Base-by-base conservation (phyloP, 2,113 vertebrate genomes). In the Cyanoderma ruficeps region DNA sequence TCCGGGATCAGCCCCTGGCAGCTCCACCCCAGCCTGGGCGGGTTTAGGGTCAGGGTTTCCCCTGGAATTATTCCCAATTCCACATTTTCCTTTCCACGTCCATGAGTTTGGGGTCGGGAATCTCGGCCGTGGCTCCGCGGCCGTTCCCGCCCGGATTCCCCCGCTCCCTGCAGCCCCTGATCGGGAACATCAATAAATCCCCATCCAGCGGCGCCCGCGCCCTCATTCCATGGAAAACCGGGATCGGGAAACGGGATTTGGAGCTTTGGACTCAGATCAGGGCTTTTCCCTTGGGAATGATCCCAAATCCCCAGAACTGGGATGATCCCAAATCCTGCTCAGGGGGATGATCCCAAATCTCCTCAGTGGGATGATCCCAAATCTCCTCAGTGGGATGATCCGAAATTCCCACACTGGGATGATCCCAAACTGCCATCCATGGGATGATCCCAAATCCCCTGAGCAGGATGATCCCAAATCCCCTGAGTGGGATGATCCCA, bases 31-130 rank as follows among this genome's bases (percentile, higher is more conserved):
- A 14, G 14, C 6, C 28, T 7, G 22, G 22, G 25, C 5, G 6
- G 9, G 15, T n/a, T 59, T 14, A 14, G 42, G 28, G 35, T 33
- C n/a, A 44, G 8, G 18, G 2, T 4, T 7, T 2, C 25, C 5
- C 30, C 4, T 1, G 2, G 2, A 69, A 69, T 52, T 16, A 3
- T 82, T n/a, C 30, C 17, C 39, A 13, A 1, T 24, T 33, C 50
- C 67, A 12, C 5, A 0, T 68, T 82, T 72, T 55, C 19, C 24
- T 49, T 76, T 24, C 39, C 56, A 22, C 0, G 18, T 25, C 39
- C 1, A 0, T 8, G 6, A 5, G 5, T 35, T 14, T 1, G 10
- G 33, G 64, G 5, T 18, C 1, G 2, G 4, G 28, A 49, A 23
- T 17, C 19, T 21, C 2, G 1, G 47, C 24, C 44, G 3, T 1